These are phyloP conservation scores for Argyrosomus regius DNA, from an alignment of 2,797 vertebrate genomes.

Conservation along the genomic window DNA sequence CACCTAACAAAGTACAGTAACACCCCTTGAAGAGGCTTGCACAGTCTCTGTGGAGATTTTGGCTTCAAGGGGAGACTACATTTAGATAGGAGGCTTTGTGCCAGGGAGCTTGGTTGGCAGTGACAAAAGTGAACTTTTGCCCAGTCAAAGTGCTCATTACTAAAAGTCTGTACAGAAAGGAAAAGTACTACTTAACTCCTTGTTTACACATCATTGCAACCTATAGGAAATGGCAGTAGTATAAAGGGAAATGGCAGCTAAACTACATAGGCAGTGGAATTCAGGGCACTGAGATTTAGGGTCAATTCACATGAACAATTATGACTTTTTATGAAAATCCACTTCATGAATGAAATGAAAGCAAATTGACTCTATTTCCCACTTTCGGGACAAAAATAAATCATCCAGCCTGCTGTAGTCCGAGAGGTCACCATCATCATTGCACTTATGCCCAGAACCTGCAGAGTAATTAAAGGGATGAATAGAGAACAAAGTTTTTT, in stretches of 20 bases:
- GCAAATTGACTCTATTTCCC: conserved; percentile 11
- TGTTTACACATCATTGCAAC: conserved; percentile 59
- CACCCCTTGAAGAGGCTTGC: conserved; percentile 27
- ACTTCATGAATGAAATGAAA: conserved; percentile 12
- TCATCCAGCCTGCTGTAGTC: background rate
- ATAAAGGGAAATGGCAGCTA: conserved; percentile 61
- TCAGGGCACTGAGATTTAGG: conserved; percentile 31
- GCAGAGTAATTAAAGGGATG: conserved; percentile 73
- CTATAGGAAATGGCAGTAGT: conserved; percentile 53
- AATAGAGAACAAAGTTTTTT: conserved; percentile 26
- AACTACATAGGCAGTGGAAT: conserved; percentile 58
- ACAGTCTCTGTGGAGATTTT: conserved; percentile 43
- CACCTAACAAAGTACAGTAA: conserved; percentile 51
- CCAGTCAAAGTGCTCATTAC: conserved; percentile 62
- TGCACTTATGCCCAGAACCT: conserved; percentile 75
- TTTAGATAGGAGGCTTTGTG: conserved; percentile 47
- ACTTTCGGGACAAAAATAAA: conserved; percentile 22
- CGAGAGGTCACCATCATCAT: conserved; percentile 52
- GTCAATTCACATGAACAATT: conserved; percentile 27
- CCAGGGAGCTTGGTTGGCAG: conserved; percentile 57
- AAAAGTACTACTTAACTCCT: conserved; percentile 53
- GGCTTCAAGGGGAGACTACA: conserved; percentile 47
- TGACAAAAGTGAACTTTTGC: conserved; percentile 48
- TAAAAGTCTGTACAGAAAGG: conserved; percentile 63
- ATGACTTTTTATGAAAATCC: conserved; percentile 29